A percentile compares a stretch with the other conserved stretches of the same genome.
These are phyloP conservation scores for Heliothis subflexa DNA, from an alignment of 1,140 invertebrate species.

Conservation along the genomic window DNA sequence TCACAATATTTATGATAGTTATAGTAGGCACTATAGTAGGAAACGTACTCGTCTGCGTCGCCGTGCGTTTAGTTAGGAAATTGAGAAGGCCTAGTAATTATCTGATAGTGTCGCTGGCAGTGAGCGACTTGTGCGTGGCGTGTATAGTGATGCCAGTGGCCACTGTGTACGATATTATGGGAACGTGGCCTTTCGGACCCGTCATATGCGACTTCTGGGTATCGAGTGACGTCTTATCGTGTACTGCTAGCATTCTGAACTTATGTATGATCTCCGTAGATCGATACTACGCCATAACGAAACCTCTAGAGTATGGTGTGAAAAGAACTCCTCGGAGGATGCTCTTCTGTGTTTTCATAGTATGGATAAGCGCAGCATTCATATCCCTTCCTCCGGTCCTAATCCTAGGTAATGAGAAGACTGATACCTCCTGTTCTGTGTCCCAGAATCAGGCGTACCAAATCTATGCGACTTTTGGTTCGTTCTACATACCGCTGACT, in stretches of 20 bases:
- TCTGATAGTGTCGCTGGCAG: conserved; percentile 95
- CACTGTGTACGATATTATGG: conserved; percentile 92
- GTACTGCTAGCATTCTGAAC: conserved; percentile 96
- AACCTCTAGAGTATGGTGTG: conserved; percentile 95
- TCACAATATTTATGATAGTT: conserved; percentile 90
- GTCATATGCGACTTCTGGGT: conserved; percentile 95
- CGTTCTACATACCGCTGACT: conserved; percentile 95
- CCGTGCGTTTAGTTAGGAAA: conserved; percentile 95
- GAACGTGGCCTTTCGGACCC: conserved; percentile 94
- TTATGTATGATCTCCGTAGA: conserved; percentile 97
- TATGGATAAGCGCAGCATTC: conserved; percentile 95
- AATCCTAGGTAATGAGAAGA: conserved; percentile 95
- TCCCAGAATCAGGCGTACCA: conserved; percentile 96
- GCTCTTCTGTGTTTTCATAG: conserved; percentile 93
- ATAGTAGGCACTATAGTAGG: conserved; percentile 94
- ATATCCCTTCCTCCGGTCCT: conserved; percentile 95
- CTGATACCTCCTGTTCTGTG: conserved; percentile 91
- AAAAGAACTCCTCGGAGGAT: conserved; percentile 94
- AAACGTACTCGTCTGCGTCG: conserved; percentile 95
- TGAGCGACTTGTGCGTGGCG: conserved; percentile 94
- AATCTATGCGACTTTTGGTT: conserved; percentile 95
- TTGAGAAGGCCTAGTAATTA: conserved; percentile 94
- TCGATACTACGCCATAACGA: conserved; percentile 96
- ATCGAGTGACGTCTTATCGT: conserved; percentile 93
- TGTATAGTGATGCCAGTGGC: conserved; percentile 95